A percentile compares a stretch with the other conserved stretches of the same genome.
phyloP scores from a whole-genome alignment of 1,140 invertebrate species.

The Bilobella aurantiaca region DNA sequence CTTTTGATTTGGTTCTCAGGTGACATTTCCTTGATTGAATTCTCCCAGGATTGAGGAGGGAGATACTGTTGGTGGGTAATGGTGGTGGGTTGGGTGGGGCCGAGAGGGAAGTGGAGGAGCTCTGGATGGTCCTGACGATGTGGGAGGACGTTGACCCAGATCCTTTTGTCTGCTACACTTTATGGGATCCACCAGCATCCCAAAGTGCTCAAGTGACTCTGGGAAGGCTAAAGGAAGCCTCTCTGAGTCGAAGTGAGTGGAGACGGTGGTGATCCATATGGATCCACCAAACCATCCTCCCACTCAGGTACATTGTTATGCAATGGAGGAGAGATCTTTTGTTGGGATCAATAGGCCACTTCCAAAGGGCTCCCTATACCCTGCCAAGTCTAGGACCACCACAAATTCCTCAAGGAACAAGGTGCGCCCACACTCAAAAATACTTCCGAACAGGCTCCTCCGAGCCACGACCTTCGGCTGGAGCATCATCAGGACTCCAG shows the following conservation, averaged over 20 bases:
- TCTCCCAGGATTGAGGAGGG: too few species aligned
- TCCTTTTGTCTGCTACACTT: neutral
- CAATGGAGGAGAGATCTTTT: constrained; percentile 8
- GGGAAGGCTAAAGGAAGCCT: too few species aligned
- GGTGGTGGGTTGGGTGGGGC: neutral
- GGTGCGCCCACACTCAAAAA: neutral
- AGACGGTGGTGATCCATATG: too few species aligned
- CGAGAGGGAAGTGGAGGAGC: neutral
- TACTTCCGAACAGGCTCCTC: neutral
- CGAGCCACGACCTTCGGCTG: neutral
- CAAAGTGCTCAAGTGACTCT: too few species aligned
- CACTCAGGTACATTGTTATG: constrained; percentile 1
- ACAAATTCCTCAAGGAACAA: neutral
- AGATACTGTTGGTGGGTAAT: neutral
- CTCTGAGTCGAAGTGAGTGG: too few species aligned
- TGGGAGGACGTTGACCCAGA: constrained; percentile 6
- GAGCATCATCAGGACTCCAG: too few species aligned
- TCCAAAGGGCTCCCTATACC: too few species aligned
- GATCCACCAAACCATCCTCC: neutral
- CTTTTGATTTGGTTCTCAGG: too few species aligned
- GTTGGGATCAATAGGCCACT: constrained; percentile 8
- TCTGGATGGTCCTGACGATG: neutral
- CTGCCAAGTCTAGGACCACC: neutral
- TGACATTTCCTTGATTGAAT: too few species aligned
- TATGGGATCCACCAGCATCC: too few species aligned